Percentiles rank a stretch among this genome's conserved stretches.
Conservation (phyloP, 2,797 vertebrate species). For the Anguilla megastoma region DNA sequence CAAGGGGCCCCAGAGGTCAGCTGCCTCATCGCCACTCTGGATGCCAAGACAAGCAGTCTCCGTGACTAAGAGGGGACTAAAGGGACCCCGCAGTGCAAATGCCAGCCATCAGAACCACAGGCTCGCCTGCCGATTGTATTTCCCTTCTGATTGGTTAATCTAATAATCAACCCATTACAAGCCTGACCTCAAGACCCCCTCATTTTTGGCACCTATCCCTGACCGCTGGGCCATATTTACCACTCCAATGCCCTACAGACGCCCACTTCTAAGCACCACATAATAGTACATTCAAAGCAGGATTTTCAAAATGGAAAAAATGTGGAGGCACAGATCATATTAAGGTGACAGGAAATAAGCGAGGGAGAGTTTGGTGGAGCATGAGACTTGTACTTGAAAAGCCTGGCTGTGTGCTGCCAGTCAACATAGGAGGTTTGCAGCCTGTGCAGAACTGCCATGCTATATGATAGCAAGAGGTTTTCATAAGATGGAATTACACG, state of each 20-base stretch:
- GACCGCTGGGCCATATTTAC: conserved; percentile 46
- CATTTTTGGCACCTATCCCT: conserved; percentile 40
- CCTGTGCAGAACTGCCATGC: conserved; percentile 50
- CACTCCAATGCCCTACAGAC: conserved; percentile 41
- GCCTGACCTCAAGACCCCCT: conserved; percentile 28
- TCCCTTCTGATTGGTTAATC: conserved; percentile 30
- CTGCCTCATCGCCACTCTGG: conserved; percentile 60
- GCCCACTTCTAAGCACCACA: conserved; percentile 46
- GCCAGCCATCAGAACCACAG: conserved; percentile 30
- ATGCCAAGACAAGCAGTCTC: conserved; percentile 69
- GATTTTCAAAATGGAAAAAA: conserved; percentile 60
- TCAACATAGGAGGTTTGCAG: conserved; percentile 10
- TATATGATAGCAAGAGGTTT: conserved; percentile 44
- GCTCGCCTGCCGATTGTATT: conserved; percentile 21
- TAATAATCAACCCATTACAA: conserved; percentile 40
- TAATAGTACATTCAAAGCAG: conserved; percentile 62
- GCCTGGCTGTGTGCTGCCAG: conserved; percentile 37
- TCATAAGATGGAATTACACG: conserved; percentile 35
- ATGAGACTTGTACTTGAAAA: conserved; percentile 54
- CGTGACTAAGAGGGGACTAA: conserved; percentile 53
- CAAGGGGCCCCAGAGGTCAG: conserved; percentile 67
- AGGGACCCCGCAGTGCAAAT: conserved; percentile 24
- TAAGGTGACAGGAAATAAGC: conserved; percentile 70
- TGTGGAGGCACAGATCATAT: conserved; percentile 63
- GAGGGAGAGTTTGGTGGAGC: conserved; percentile 2